phyloP scores from a whole-genome alignment of 2,113 vertebrate species.

The Mormyrus lacerda region DNA sequence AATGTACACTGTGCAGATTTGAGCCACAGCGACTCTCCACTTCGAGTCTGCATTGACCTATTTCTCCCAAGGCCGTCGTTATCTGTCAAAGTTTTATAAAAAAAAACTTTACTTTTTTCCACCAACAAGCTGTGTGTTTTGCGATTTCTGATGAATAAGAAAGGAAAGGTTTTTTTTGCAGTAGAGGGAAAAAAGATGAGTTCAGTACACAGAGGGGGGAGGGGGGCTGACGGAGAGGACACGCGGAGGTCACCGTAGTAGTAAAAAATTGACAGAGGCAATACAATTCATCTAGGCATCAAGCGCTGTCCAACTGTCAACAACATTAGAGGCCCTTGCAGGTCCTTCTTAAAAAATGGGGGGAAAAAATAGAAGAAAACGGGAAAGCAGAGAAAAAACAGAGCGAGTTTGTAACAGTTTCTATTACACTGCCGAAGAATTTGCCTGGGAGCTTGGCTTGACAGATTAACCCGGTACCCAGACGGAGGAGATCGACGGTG shows the following conservation, averaged over 20 bases:
- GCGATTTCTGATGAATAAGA: conserved; percentile 44
- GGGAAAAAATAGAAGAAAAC: conserved; percentile 1
- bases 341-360: conserved; percentile 34
- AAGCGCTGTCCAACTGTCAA: conserved; percentile 44
- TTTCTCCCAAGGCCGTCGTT: conserved; percentile 49
- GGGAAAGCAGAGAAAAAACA: conserved; percentile 35
- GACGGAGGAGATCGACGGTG: conserved; percentile 60
- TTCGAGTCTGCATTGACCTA: conserved; percentile 48
- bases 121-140: conserved; percentile 38
- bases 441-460: conserved; percentile 68
- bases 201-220: conserved; percentile 5
- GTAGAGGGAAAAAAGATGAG: conserved; percentile 26
- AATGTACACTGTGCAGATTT: conserved; percentile 31
- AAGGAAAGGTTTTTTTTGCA: conserved; percentile 48
- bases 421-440: conserved; percentile 64
- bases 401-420: conserved; percentile 53
- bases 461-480: conserved; percentile 65
- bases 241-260: conserved; percentile 43
- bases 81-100: conserved; percentile 53
- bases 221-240: conserved; percentile 34
- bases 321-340: conserved; percentile 46
- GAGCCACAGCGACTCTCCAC: conserved; percentile 30
- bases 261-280: conserved; percentile 40
- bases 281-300: conserved; percentile 45
- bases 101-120: conserved; percentile 20